Base-by-base conservation (phyloP, 2,888 invertebrate genomes). In the Abrostola tripartita region DNA sequence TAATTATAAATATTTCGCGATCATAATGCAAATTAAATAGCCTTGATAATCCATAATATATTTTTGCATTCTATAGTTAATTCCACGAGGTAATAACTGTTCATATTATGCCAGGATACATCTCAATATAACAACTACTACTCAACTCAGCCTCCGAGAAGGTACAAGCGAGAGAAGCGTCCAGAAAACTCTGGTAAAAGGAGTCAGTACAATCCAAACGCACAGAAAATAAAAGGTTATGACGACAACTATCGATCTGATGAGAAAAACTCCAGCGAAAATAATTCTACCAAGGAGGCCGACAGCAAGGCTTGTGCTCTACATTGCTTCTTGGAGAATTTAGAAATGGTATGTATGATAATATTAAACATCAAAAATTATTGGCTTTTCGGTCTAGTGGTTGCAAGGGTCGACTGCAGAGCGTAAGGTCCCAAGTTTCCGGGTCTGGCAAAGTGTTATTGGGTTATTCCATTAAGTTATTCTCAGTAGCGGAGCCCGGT, bases 251-350 rank as follows among this genome's bases (percentile, higher is more conserved):
- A 83, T 38, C 72, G 76, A 6, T 85, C 84, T 24, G 87, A 88
- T 0, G 86, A 88, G 1, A 90, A 77, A 54, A 90, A 88, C 58
- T 84, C 82, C 1, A 87, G 78, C 54, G 85, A 86, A 6, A 90
- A 85, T 12, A 88, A 86, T 64, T 81, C 85, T 5, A 90, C 74
- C 56, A 87, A 81, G 52, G 87, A 87, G 10, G 72, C 67, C 9
- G 83, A 87, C 5, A 85, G 82, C 6, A 92, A 90, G 65, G 89
- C 92, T 64, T 97, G 97, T 79, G 93, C 96, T 0, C 86, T 96
- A 35, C 96, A 97, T 69, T 97, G 97, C 82, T 96, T 97, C 81
- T 95, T 97, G 83, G 95, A 96, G 65, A 95, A 96, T 85, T 85
- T 97, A 70, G 95, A 96, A 81, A 95, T 96, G 96, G 97, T 97